Evolutionary conservation across 2,113 vertebrate species (phyloP).

Genomic region (Nycticryphes semicollaris): DNA sequence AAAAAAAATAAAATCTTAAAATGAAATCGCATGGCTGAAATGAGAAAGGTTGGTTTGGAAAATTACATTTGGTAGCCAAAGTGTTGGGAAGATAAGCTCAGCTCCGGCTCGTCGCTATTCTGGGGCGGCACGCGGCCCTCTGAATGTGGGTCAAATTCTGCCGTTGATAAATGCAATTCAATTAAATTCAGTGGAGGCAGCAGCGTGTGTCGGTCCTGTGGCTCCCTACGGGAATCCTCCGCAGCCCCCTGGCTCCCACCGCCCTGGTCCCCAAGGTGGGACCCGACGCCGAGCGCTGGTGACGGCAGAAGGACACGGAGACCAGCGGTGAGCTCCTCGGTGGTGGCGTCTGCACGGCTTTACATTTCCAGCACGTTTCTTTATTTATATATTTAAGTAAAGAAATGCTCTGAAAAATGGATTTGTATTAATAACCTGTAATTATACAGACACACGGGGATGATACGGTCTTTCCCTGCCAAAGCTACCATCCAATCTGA

Average conservation of each 20-base stretch:
- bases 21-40: neutral
- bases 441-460: neutral
- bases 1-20: neutral
- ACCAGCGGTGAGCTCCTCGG: accelerated
- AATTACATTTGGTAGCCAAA: neutral
- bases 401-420: neutral
- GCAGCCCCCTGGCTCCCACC: neutral
- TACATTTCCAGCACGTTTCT: accelerated
- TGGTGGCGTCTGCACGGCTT: accelerated
- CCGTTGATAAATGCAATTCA: neutral
- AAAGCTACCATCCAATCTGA: neutral
- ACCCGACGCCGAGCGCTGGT: neutral
- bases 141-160: neutral
- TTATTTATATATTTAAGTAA: accelerated
- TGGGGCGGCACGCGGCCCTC: neutral
- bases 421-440: neutral
- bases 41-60: neutral
- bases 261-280: neutral
- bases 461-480: neutral
- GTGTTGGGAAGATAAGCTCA: neutral
- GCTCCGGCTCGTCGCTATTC: neutral
- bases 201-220: neutral
- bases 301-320: accelerated
- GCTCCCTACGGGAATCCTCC: neutral
- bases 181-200: neutral